These are phyloP conservation scores for Pelosia muscerda DNA, from an alignment of 2,888 invertebrate species.

Conservation along the genomic window DNA sequence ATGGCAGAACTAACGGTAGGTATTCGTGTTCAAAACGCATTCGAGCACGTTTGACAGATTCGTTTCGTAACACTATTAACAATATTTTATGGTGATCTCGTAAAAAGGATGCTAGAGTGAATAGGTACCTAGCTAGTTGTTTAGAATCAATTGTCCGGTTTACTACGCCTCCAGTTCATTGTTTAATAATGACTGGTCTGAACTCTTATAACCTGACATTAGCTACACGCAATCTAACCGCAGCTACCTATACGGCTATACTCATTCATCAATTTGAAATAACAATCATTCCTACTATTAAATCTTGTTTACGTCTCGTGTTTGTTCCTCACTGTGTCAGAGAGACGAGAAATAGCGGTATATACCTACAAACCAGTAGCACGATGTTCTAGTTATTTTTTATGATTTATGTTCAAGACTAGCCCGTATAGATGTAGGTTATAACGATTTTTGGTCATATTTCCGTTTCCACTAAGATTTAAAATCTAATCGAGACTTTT, in stretches of 20 bases:
- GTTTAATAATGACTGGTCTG: conserved; percentile 47
- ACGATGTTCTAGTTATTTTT: not conserved
- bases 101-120: conserved; percentile 21
- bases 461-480: no score
- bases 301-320: not conserved
- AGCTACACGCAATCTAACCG: conserved; percentile 46
- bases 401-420: not conserved
- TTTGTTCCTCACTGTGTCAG: conserved; percentile 17
- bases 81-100: conserved; percentile 12
- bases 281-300: not conserved
- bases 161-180: conserved; percentile 53
- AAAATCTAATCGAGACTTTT: no score
- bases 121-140: conserved; percentile 29
- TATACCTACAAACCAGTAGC: not conserved
- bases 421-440: no score
- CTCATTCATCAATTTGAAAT: conserved; percentile 14
- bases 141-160: conserved; percentile 47
- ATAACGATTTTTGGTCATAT: no score
- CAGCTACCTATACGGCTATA: not conserved
- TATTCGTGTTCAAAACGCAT: not conserved
- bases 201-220: conserved; percentile 49
- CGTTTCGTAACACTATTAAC: conserved; percentile 8
- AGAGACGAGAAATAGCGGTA: conserved; percentile 27
- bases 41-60: conserved; percentile 25
- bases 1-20: no score